Percentiles rank a stretch among this genome's conserved stretches.
Evolutionary conservation across 2,888 invertebrate genomes (phyloP).

Genomic region (Onchidella celtica): DNA sequence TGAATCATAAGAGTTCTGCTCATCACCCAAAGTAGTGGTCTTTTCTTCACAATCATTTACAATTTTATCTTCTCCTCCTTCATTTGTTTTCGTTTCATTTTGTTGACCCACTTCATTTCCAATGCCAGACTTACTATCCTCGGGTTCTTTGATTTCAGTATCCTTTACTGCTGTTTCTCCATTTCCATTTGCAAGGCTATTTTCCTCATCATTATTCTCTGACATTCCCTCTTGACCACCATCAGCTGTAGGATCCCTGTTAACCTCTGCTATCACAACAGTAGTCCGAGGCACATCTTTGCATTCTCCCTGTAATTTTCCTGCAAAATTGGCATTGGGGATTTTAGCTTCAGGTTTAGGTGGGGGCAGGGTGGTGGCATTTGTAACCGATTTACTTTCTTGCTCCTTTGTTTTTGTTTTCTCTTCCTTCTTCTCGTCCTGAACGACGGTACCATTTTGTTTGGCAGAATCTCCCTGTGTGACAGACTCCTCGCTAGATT

Average conservation of each 20-base stretch:
- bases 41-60: background rate
- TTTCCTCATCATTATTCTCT: slow-evolving; percentile 43
- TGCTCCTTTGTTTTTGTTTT: background rate
- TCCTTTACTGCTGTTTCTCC: slow-evolving; percentile 12
- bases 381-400: background rate
- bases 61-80: background rate
- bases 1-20: too few relatives aligned
- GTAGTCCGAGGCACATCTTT: too few relatives aligned
- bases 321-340: too few relatives aligned
- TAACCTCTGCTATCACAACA: too few relatives aligned
- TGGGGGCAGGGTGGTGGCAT: background rate
- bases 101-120: too few relatives aligned
- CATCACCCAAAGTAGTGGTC: too few relatives aligned
- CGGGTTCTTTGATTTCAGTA: background rate
- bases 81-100: background rate
- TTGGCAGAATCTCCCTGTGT: slow-evolving; percentile 43
- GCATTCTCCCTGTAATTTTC: too few relatives aligned
- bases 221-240: slow-evolving; percentile 37
- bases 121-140: background rate
- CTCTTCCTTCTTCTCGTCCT: slow-evolving; percentile 40
- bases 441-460: background rate
- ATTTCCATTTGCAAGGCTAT: slow-evolving; percentile 22
- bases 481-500: slow-evolving; percentile 51
- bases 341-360: too few relatives aligned
- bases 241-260: background rate